phyloP scores from a whole-genome alignment of 2,113 vertebrate species.

The Nothobranchius furzeri region DNA sequence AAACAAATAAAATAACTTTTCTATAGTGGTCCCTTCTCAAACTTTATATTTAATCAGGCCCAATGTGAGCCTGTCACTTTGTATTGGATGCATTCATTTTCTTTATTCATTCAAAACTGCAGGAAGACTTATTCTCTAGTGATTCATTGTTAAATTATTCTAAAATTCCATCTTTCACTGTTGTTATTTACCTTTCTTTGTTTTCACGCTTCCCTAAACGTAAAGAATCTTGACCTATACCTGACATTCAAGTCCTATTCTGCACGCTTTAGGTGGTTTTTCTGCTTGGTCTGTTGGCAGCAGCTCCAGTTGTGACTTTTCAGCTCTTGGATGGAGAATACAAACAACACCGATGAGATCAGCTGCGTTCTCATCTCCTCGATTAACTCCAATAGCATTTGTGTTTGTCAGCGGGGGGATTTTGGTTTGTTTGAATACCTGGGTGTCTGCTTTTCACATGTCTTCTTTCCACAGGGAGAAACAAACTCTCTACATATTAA shows the following conservation, averaged over 20 bases:
- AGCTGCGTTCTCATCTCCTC: constrained; percentile 46
- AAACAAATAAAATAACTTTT: too few species aligned
- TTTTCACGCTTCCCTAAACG: too few species aligned
- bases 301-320: constrained; percentile 41
- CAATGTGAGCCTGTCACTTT: too few species aligned
- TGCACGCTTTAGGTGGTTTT: neutral
- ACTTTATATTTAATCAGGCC: too few species aligned
- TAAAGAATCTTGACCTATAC: neutral
- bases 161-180: too few species aligned
- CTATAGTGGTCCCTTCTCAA: too few species aligned
- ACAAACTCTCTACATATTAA: constrained; percentile 58
- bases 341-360: constrained; percentile 68
- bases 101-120: too few species aligned
- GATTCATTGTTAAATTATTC: too few species aligned
- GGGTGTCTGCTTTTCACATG: constrained; percentile 13
- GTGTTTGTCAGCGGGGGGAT: constrained; percentile 50
- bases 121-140: too few species aligned
- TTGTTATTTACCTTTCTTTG: too few species aligned
- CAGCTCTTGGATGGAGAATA: constrained; percentile 55
- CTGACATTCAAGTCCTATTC: neutral
- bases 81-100: too few species aligned
- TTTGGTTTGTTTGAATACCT: constrained; percentile 17
- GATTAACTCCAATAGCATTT: constrained; percentile 59
- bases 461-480: constrained; percentile 35
- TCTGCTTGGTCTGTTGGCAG: constrained; percentile 12